phyloP scores from a whole-genome alignment of 2,113 vertebrate genomes.

The Melanerpes aurifrons region DNA sequence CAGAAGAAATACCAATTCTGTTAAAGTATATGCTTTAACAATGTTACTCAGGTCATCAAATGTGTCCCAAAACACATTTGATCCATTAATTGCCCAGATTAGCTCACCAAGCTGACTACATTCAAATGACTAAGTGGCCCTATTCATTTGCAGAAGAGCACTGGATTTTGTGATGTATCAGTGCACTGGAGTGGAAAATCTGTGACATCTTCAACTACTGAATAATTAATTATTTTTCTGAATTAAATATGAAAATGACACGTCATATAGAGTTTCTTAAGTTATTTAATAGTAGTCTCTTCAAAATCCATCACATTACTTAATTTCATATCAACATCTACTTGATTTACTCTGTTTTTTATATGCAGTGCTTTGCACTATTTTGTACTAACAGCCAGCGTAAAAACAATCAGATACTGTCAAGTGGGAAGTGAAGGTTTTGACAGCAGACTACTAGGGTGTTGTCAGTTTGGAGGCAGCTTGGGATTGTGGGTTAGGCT shows the following conservation, averaged over 20 bases:
- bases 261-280: conserved; percentile 7
- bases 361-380: background rate
- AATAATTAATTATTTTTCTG: conserved; percentile 48
- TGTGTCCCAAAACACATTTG: background rate
- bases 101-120: background rate
- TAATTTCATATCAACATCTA: background rate
- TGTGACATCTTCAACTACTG: background rate
- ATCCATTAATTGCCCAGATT: background rate
- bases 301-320: background rate
- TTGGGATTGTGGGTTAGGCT: background rate
- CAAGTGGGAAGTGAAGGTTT: conserved; percentile 19
- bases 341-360: conserved; percentile 33
- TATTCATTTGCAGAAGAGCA: background rate
- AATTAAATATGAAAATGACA: conserved; percentile 57
- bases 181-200: conserved; percentile 23
- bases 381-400: background rate
- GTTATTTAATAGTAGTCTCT: conserved; percentile 3
- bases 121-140: background rate
- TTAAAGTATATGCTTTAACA: background rate
- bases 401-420: background rate
- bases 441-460: background rate
- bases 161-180: background rate
- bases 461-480: background rate
- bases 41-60: background rate
- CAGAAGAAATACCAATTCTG: background rate